Base-by-base conservation (phyloP, 2,888 invertebrate genomes). In the Taphrorychus bicolor region DNA sequence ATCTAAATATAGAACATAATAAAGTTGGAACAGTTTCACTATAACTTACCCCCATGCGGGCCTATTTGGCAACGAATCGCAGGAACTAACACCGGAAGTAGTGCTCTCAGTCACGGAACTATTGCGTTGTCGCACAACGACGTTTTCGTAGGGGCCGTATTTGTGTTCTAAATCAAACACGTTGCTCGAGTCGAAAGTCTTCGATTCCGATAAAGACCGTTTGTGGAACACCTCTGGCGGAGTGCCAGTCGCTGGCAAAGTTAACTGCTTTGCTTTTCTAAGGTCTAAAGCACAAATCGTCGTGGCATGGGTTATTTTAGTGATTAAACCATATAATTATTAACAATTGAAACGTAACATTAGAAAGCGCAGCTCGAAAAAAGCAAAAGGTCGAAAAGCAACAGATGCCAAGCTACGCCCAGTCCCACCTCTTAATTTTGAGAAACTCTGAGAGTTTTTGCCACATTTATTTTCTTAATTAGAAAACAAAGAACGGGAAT, bases 41-140 rank as follows among this genome's bases (percentile, higher is more conserved):
- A 14, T 53, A 51, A 61, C 70, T 66, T 70, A 74, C 74, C 73
- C 71, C 17, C 72, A 72, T 60, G 68, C 73, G 21, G 73, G 74
- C 65, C 73, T 73, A 59, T 75, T 75, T 32, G 72, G 71, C 60
- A 75, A 53, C 0, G 92, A 93, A 80, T 93, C 93, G 75, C 89
- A 91, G 63, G 93, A 93, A 81, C 92, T 91, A 18, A 93, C 89
- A 45, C 93, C 93, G 70, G 92, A 93, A 0, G 92, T 92, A 65
- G 91, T 91, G 1, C 92, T 92, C 78, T 93, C 93, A n/a, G 89
- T 89, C 75, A 87, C 84, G 0, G 86, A 86, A 78, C 84, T 86
- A 71, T 85, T 85, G 65, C 73, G 71, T 16, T 71, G 70, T 59
- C 75, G 71, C 5, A 63, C 58, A 17, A 67, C 53, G 14, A 67